phyloP scores from a whole-genome alignment of 2,113 vertebrate genomes.

The Natator depressus region DNA sequence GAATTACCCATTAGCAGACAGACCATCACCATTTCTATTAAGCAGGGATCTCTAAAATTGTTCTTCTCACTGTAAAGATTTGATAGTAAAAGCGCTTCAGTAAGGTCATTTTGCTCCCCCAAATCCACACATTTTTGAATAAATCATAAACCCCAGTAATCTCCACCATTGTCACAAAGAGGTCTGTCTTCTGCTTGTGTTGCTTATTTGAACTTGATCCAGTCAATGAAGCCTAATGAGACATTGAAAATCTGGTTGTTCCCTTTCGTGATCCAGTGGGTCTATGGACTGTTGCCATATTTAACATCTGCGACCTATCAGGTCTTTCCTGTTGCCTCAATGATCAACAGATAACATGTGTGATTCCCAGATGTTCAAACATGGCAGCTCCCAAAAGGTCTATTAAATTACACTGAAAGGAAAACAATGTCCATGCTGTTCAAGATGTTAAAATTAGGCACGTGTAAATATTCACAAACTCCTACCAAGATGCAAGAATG shows the following conservation, averaged over 20 bases:
- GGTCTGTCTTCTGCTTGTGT: not conserved
- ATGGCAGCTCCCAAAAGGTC: conserved; percentile 56
- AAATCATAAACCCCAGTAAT: not conserved
- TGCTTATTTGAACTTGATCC: conserved; percentile 21
- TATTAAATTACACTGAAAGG: conserved; percentile 59
- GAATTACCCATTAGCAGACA: conserved; percentile 19
- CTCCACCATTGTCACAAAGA: not conserved
- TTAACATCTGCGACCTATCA: conserved; percentile 78
- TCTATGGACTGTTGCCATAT: conserved; percentile 63
- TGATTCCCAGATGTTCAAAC: conserved; percentile 76
- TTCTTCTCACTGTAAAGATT: not conserved
- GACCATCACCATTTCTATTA: conserved; percentile 33
- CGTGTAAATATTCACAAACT: conserved; percentile 11
- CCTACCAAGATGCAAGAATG: not conserved
- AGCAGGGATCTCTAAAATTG: conserved; percentile 50
- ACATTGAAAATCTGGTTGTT: conserved; percentile 68
- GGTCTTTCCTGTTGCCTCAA: conserved; percentile 75
- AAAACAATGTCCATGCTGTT: conserved; percentile 47
- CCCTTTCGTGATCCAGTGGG: conserved; percentile 59
- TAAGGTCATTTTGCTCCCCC: not conserved
- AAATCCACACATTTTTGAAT: not conserved
- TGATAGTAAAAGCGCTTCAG: conserved; percentile 17
- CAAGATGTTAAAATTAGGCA: conserved; percentile 45
- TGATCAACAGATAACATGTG: conserved; percentile 63
- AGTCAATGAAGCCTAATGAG: conserved; percentile 56